Base-by-base conservation (phyloP, 2,888 invertebrate species). In the Pecten maximus region DNA sequence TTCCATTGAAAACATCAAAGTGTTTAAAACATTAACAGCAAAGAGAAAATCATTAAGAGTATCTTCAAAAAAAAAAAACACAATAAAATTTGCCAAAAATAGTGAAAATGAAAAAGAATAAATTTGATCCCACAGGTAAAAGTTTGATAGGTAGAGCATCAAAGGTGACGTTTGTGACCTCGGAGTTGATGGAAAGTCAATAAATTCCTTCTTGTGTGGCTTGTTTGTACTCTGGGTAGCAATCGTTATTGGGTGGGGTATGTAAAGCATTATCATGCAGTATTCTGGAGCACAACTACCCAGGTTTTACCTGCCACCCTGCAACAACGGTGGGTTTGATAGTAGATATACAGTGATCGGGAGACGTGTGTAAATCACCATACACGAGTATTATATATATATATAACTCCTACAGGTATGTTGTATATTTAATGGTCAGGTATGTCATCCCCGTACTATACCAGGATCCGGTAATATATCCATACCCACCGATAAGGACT, bases 381-480 rank as follows among this genome's bases (percentile, higher is more conserved):
- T 74, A 6, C 35, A 74, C 35, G 35, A 74, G 74, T 28, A 74
- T 10, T 1, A 74, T 74, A 74, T n/a, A 23, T 60, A n/a, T 74
- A 74, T 35, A 74, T 35, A n/a, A n/a, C 35, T 23, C 12, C 4
- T 74, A 74, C 28, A 74, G 74, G 74, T 74, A 74, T 35, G 74
- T 74, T 35, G 23, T 74, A 74, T 74, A 74, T 74, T 74, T 74
- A 74, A 74, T 35, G 35, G 19, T 6, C 74, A 74, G 74, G 74
- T 74, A 74, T 28, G 74, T 35, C 50, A 54, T 12, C 74, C 74
- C 35, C 35, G 74, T 74, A 35, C 35, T 74, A 35, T 74, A 23
- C 74, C 74, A 28, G 74, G 74, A 74, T 74, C 74, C 35, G 74
- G 74, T 23, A 74, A 74, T 74, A 74, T 74, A 74, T 28, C 74